Evolutionary conservation across 2,797 vertebrate genomes (phyloP), one percentile per base, ranked within the genome.

Genomic region (Hypotaenidia okinawae): DNA sequence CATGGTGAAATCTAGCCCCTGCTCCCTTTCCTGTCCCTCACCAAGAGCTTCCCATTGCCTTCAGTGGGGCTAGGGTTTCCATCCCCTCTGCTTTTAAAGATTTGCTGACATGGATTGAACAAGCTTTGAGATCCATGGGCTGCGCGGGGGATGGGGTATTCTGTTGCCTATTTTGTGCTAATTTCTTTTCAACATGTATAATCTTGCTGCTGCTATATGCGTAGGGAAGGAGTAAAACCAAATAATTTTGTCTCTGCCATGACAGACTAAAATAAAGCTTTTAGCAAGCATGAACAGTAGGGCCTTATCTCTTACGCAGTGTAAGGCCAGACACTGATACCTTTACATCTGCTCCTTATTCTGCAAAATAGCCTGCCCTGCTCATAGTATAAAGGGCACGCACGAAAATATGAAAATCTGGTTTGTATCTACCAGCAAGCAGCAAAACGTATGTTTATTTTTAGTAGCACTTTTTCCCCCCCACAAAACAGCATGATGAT

Each of bases 241-340:
- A 95, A 88, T 90, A 84, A 93, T 95, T 91, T 80, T 74, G 21
- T 89, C 52, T 86, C 67, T 84, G 69, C 90, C 93, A 87, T 1
- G 5, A 49, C 33, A 72, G 75, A 87, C 88, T 91, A 82, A 96
- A 97, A 96, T 88, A 96, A 95, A 96, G 88, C 64, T 95, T 95
- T 94, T 94, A 96, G 85, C 45, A 96, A 85, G 90, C 85, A 54
- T 6, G 52, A 95, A 78, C 58, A 83, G 61, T 74, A 96, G 79
- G 95, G 91, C 69, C 91, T 94, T 83, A 80, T 76, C 82, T 96
- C 94, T 86, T 78, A 68, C 6, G 19, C 69, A 63, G 95, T 96
- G 37, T 86, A 96, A 96, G 84, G 87, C 75, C 74, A 77, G 81
- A 49, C 39, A 85, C 67, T 1, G 54, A 87, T 80, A 89, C n/a